phyloP scores from a whole-genome alignment of 2,797 vertebrate species.

The Chaetodon trifasciatus region DNA sequence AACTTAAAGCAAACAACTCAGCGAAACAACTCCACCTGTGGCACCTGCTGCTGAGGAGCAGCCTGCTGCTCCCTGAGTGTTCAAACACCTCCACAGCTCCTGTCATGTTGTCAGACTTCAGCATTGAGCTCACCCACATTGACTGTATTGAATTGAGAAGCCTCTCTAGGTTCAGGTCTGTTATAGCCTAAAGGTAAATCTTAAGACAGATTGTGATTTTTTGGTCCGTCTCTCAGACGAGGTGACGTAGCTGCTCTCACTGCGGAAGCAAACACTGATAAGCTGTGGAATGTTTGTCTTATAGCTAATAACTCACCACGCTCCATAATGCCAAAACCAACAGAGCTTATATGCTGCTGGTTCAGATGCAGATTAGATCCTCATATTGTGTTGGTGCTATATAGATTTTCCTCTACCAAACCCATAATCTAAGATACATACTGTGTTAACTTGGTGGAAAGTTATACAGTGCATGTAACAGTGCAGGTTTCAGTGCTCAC shows the following conservation, averaged over 20 bases:
- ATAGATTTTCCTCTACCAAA: neutral
- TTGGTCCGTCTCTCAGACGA: constrained; percentile 4
- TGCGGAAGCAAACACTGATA: constrained; percentile 71
- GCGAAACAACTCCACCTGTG: neutral
- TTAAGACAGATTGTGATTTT: constrained; percentile 12
- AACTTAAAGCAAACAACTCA: neutral
- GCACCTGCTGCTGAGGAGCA: neutral
- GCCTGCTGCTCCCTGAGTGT: neutral
- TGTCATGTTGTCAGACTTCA: constrained; percentile 13
- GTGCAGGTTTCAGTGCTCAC: neutral
- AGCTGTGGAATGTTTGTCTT: constrained; percentile 82
- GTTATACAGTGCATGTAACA: neutral
- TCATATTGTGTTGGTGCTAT: neutral
- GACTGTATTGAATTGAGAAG: constrained; percentile 6
- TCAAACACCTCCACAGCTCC: neutral
- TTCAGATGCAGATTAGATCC: constrained; percentile 31
- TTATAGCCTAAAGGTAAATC: constrained; percentile 18
- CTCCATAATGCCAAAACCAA: constrained; percentile 51
- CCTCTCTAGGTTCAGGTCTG: neutral
- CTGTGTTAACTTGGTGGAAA: neutral
- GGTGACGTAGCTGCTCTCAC: constrained; percentile 36
- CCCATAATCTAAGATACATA: neutral
- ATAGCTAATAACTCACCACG: constrained; percentile 79
- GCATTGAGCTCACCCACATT: neutral
- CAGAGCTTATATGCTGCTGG: constrained; percentile 17